These are phyloP conservation scores for Trichonephila clavata DNA, from an alignment of 1,140 invertebrate genomes.

Conservation along the genomic window DNA sequence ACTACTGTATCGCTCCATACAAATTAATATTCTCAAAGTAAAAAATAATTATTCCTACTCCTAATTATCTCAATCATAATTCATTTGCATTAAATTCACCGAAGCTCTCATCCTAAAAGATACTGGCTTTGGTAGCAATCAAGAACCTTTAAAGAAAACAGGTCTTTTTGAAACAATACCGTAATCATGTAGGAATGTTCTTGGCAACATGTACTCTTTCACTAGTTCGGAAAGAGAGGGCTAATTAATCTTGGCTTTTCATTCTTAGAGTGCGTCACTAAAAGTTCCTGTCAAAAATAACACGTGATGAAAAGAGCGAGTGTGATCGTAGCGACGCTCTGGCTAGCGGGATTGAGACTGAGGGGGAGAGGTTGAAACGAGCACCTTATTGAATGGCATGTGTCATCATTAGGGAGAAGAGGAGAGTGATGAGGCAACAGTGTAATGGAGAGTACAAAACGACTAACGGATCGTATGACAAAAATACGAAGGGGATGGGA, in stretches of 20 bases:
- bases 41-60: too few species aligned
- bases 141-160: background rate
- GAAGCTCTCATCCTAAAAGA: background rate
- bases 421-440: conserved; percentile 33
- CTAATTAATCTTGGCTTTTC: conserved; percentile 27
- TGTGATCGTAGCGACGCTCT: background rate
- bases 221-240: background rate
- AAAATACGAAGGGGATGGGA: background rate
- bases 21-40: too few species aligned
- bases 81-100: background rate
- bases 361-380: background rate
- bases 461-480: conserved; percentile 37
- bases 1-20: too few species aligned
- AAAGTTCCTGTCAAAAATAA: conserved; percentile 39
- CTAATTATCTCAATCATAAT: background rate
- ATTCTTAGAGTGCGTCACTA: background rate
- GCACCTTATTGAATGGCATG: conserved; percentile 46
- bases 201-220: background rate
- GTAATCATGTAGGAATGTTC: background rate
- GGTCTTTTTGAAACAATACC: background rate
- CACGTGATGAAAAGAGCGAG: conserved; percentile 22
- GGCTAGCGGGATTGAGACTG: background rate
- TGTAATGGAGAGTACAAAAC: conserved; percentile 40
- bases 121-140: background rate
- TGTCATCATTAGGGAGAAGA: conserved; percentile 45